Evolutionary conservation across 2,113 vertebrate species (phyloP), one percentile per base, ranked within the genome.

Genomic region (Mormyrus iriodes): DNA sequence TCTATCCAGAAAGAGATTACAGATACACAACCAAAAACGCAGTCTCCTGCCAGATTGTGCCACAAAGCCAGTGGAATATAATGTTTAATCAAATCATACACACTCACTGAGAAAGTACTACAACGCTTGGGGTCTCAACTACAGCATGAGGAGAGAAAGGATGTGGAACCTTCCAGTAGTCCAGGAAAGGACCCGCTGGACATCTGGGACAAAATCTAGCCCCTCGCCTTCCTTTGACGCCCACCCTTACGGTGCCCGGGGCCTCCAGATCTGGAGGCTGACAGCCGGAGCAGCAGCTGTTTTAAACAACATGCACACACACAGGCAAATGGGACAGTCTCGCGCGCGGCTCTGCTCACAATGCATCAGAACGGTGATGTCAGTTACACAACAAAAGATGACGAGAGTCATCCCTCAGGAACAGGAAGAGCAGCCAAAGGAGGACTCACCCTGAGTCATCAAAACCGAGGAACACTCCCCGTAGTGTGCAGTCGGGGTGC

Each of bases 241-340:
- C 96, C 95, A 95, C 94, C 95, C 95, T 95, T 95, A 97, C 94
- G 97, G 97, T 94, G 97, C 97, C 97, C 97, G 96, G 95, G 97
- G 97, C 96, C 97, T 97, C 96, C 97, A 97, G 96, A 96, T 97
- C 97, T 97, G 97, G 95, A 96, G 92, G 91, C 89, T 91, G 90
- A 97, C 98, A 96, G 97, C 97, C 98, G 97, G 97, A 95, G 97
- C 97, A 95, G 94, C 96, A 95, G 96, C 97, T 98, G 97, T 97
- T 97, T 96, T 97, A 97, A 96, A 99, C 97, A 98, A 98, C 97
- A 98, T 93, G 96, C 96, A 97, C 96, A 99, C 97, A 99, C 97
- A 97, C 95, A 99, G 96, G 97, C 97, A 98, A 97, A 97, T 95
- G 97, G 96, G 97, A 98, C 97, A 97, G 44, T 95, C 97, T 97